Base-by-base conservation (phyloP, 1,140 invertebrate genomes). In the Drosophila asahinai region DNA sequence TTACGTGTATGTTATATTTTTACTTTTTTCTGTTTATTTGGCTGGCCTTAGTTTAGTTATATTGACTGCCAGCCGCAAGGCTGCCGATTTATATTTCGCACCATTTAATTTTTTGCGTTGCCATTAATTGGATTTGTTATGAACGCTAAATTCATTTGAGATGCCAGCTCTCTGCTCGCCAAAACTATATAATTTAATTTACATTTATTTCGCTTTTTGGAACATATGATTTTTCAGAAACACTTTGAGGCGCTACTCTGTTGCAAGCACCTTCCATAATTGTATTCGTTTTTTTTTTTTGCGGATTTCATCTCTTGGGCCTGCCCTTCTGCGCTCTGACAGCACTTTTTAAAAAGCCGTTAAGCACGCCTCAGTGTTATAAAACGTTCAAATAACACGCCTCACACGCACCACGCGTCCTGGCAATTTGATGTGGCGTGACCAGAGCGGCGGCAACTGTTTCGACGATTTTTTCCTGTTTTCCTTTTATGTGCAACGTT, bases 361-460 rank as follows among this genome's bases (percentile, higher is more conserved):
- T 83, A 83, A 80, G 81, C 81, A 84, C 77, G 81, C 81, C 77
- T 77, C 81, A 84, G 81, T 83, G 81, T 83, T 84, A 82, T 84
- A 84, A 80, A 83, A 80, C 67, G 81, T 60, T 83, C 66, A 77
- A 84, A 84, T 83, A 84, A 83, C 81, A 84, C 66, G 82, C 77
- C 70, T 60, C 70, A 52, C 61, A 74, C 61, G 61, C 74, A 77
- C 64, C 82, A 84, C 81, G 81, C 82, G 81, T 84, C 47, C 62
- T 64, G 73, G 82, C 82, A 86, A 86, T 86, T 86, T 86, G 82
- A 86, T 71, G 70, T 70, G 82, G 65, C 82, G 75, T 86, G 82
- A 86, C 82, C 82, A 79, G 70, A 78, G 66, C 65, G 74, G 49
- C 47, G 25, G 47, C 58, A 76, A 55, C 61, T 49, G 61, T 45